A percentile compares a stretch with the other conserved stretches of the same genome.
Evolutionary conservation across 2,888 invertebrate species (phyloP).

Genomic region (Limenitis camilla): DNA sequence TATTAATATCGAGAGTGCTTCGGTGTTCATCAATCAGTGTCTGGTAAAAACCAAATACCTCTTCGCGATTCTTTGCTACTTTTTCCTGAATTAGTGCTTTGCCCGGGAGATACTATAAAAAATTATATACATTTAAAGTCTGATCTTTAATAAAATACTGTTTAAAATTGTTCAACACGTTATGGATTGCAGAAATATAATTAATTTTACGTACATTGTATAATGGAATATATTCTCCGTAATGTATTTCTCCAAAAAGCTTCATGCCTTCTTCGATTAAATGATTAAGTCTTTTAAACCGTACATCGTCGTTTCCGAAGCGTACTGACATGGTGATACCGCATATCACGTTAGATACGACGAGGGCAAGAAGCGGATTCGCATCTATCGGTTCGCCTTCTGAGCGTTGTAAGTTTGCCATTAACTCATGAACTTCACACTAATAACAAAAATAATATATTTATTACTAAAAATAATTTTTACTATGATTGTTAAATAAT

Average conservation of each 20-base stretch:
- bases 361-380: constrained; percentile 83
- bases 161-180: no score
- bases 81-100: constrained; percentile 77
- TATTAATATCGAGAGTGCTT: constrained; percentile 78
- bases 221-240: constrained; percentile 88
- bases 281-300: constrained; percentile 85
- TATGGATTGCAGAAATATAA: background rate
- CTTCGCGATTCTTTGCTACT: constrained; percentile 81
- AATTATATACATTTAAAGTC: constrained; percentile 6
- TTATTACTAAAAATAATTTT: constrained; percentile 6
- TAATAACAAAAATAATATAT: constrained; percentile 41
- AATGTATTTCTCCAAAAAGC: constrained; percentile 87
- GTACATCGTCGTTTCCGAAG: constrained; percentile 84
- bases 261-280: constrained; percentile 95
- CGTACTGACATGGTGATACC: constrained; percentile 91
- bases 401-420: constrained; percentile 77
- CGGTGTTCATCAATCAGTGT: constrained; percentile 88
- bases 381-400: constrained; percentile 82
- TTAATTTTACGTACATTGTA: constrained; percentile 66
- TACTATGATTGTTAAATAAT: background rate
- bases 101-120: constrained; percentile 74
- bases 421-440: constrained; percentile 85
- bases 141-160: no score
- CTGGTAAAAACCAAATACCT: constrained; percentile 90
- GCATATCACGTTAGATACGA: constrained; percentile 93